Base-by-base conservation (phyloP, 2,113 vertebrate species). In the Marcusenius ussheri region DNA sequence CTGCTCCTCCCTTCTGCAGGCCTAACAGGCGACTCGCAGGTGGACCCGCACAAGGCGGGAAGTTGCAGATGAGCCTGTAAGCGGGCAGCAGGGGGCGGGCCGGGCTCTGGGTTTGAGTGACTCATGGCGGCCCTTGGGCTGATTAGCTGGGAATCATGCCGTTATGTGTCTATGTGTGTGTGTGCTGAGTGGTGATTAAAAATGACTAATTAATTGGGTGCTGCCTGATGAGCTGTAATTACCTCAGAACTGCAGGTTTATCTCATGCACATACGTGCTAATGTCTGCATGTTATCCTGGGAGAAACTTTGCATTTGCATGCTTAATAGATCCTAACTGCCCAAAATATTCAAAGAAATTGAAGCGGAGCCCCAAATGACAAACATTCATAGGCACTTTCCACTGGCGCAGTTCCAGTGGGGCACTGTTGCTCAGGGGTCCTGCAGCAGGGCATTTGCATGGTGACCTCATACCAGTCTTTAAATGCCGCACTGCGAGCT, bases 221-320 rank as follows among this genome's bases (percentile, higher is more conserved):
- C 91, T 51, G 83, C 90, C 93, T 96, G 95, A 95, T 94, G 93
- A 95, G 93, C 92, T 92, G 93, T 95, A 95, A 96, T 96, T 96
- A 96, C 93, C 93, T 94, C 93, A 91, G 87, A 9, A 58, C 93
- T 94, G 91, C 90, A 85, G 91, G 93, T 53, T 47, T 42, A 27
- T n/a, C 27, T 45, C 47, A 89, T 35, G n/a, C 51, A 11, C 53
- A 45, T 84, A 80, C 87, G 27, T 46, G n/a, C 87, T 49, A 50
- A 70, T 77, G 1, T 74, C 50, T n/a, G 39, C 39, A 24, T 47
- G 39, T 21, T n/a, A 24, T 46, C 21, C 19, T 24, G 15, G 83
- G 21, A 84, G 45, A 24, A 15, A 84, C 45, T 47, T 47, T 47
- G 8, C 19, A 84, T 47, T 84, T 24, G 6, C 45, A 11, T 10